Percentiles rank a stretch among this genome's conserved stretches.
These are phyloP conservation scores for Chloebia gouldiae DNA, from an alignment of 2,113 vertebrate species.

Conservation along the genomic window DNA sequence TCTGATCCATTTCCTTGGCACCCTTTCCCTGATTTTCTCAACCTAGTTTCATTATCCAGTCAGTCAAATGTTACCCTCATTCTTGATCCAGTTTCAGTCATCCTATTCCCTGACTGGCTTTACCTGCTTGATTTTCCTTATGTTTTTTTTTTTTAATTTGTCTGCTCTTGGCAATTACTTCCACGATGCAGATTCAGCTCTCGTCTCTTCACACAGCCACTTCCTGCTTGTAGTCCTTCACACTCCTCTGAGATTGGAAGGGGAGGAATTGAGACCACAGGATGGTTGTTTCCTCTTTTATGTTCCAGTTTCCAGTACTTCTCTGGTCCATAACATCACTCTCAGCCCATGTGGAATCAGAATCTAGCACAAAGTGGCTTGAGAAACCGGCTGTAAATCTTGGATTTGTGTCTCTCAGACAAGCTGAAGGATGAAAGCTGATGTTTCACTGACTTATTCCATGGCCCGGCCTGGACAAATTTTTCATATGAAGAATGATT, in stretches of 20 bases:
- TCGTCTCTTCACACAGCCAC: not conserved
- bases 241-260: not conserved
- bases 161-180: not conserved
- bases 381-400: not conserved
- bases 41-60: not conserved
- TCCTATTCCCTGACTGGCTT: not conserved
- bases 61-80: not conserved
- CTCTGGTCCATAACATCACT: not conserved
- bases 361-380: not conserved
- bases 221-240: not conserved
- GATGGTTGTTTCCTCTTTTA: not conserved
- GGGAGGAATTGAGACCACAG: not conserved
- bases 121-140: not conserved
- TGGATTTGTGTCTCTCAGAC: not conserved
- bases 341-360: not conserved
- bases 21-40: not conserved
- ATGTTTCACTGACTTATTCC: not conserved
- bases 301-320: not conserved
- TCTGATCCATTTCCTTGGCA: not conserved
- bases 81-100: not conserved
- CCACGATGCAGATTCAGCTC: not conserved
- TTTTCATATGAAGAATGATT: not conserved
- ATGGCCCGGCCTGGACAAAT: not conserved
- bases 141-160: not conserved
- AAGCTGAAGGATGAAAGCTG: not conserved